Percentiles rank a stretch among this genome's conserved stretches.
Conservation (phyloP, 2,113 vertebrate species). For the Tretioscincus oriximinensis region DNA sequence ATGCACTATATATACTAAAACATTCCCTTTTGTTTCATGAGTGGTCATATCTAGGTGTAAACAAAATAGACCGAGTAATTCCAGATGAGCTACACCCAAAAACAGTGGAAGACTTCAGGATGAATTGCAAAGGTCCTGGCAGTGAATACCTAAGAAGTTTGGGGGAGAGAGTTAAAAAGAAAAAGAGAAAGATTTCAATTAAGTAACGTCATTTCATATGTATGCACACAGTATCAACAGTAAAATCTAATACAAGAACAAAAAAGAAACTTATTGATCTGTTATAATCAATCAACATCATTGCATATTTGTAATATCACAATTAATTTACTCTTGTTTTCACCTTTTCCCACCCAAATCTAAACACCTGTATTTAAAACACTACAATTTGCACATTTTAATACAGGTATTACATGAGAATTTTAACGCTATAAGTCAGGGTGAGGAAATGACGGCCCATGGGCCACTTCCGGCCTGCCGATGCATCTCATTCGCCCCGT, state of each 20-base stretch:
- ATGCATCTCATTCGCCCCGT: no score
- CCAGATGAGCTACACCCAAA: slow-evolving; percentile 81
- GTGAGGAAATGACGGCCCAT: no score
- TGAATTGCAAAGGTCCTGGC: slow-evolving; percentile 91
- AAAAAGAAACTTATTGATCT: neutral
- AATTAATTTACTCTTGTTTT: neutral
- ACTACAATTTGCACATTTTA: neutral
- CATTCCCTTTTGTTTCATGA: slow-evolving; percentile 77
- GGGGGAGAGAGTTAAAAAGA: slow-evolving; percentile 53
- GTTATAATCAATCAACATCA: neutral
- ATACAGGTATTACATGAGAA: no score
- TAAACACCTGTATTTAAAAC: neutral
- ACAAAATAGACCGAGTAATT: slow-evolving; percentile 83
- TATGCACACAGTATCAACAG: neutral
- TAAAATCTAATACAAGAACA: neutral
- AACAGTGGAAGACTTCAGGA: slow-evolving; percentile 86
- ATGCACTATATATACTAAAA: slow-evolving; percentile 50
- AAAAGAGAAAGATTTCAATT: slow-evolving; percentile 45
- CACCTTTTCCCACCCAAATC: neutral
- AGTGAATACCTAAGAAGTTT: slow-evolving; percentile 84
- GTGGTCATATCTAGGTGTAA: slow-evolving; percentile 85
- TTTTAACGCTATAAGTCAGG: no score
- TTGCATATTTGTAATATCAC: neutral
- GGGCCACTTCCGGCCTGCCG: no score
- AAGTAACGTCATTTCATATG: slow-evolving; percentile 35